Evolutionary conservation across 2,797 vertebrate species (phyloP).

Genomic region (Phylloscopus collybita): DNA sequence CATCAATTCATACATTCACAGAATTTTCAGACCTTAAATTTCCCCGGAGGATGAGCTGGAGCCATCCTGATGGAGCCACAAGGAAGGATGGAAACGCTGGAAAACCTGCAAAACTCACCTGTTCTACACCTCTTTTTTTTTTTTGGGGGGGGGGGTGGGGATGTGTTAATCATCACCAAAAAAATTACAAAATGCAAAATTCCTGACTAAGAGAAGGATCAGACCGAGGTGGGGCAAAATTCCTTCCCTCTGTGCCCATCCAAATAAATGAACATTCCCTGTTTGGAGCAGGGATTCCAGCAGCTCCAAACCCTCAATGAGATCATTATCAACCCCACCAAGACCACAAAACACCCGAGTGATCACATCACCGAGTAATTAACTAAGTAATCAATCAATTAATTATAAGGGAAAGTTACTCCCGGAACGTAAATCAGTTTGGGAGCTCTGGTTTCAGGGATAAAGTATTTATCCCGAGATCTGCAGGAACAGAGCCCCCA

Average conservation of each 20-base stretch:
- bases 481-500: neutral
- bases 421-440: slow-evolving; percentile 42
- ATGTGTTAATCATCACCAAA: neutral
- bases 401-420: slow-evolving; percentile 67
- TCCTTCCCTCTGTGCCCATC: neutral
- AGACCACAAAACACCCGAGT: neutral
- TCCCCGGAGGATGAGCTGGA: neutral
- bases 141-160: neutral
- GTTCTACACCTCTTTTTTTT: neutral
- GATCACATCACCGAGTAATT: slow-evolving; percentile 40
- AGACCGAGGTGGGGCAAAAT: accelerated
- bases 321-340: neutral
- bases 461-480: slow-evolving; percentile 15
- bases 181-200: neutral
- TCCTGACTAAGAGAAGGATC: neutral
- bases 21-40: neutral
- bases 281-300: neutral
- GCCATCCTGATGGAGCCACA: neutral
- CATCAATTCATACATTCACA: neutral
- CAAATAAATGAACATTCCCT: accelerated
- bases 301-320: neutral
- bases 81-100: neutral
- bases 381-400: slow-evolving; percentile 68
- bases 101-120: neutral
- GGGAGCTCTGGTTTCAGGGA: slow-evolving; percentile 56